Evolutionary conservation across 2,888 invertebrate genomes (phyloP).

Genomic region (Diarsia brunnea): DNA sequence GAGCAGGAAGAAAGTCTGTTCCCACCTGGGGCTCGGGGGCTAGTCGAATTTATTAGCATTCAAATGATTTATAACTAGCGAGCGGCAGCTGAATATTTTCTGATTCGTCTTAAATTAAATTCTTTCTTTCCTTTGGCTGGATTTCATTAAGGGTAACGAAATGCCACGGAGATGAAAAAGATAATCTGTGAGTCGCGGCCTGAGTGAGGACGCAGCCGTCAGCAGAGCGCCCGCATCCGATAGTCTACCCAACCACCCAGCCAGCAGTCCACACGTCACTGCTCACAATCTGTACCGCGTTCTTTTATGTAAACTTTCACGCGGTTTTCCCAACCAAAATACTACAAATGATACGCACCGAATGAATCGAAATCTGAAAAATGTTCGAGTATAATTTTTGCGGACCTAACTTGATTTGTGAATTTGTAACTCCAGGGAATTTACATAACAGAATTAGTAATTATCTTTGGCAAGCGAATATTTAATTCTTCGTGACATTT

Average conservation of each 20-base stretch:
- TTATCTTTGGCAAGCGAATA: constrained; percentile 27
- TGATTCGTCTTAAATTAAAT: constrained; percentile 90
- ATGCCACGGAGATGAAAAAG: constrained; percentile 87
- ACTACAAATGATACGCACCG: constrained; percentile 22
- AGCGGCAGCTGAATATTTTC: constrained; percentile 90
- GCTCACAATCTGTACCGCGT: constrained; percentile 8
- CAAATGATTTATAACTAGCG: constrained; percentile 91
- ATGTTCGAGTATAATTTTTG: constrained; percentile 12
- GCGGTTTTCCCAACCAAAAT: background rate
- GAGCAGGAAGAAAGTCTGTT: constrained; percentile 87
- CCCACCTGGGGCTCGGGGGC: constrained; percentile 86
- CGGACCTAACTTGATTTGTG: constrained; percentile 17
- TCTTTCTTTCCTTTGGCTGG: constrained; percentile 90
- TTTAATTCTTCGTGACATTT: constrained; percentile 20
- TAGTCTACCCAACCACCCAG: constrained; percentile 37
- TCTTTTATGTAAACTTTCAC: constrained; percentile 15
- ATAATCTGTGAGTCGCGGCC: constrained; percentile 78
- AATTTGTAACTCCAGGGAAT: constrained; percentile 30
- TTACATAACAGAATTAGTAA: constrained; percentile 42
- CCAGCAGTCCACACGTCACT: constrained; percentile 18
- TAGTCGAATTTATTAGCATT: constrained; percentile 91
- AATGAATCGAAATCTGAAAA: constrained; percentile 27
- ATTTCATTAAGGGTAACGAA: constrained; percentile 89
- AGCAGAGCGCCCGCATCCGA: constrained; percentile 46
- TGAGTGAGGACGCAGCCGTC: constrained; percentile 37